Percentiles rank a stretch among this genome's conserved stretches.
phyloP scores from a whole-genome alignment of 2,113 vertebrate species.

The Prinia subflava region DNA sequence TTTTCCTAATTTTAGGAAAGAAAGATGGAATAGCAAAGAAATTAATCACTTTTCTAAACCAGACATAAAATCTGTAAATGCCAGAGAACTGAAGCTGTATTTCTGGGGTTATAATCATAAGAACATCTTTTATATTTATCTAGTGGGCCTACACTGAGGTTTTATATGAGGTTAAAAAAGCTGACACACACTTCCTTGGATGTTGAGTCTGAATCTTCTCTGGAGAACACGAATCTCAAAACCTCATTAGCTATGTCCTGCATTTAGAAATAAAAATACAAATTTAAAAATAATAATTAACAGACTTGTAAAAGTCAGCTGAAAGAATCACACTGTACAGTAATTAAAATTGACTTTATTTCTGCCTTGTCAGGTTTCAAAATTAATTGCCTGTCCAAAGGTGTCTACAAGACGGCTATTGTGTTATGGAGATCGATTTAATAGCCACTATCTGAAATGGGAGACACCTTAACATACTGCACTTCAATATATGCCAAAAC shows the following conservation, averaged over 20 bases:
- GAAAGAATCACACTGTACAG: neutral
- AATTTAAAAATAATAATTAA: neutral
- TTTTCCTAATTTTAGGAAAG: neutral
- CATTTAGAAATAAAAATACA: neutral
- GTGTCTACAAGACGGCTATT: neutral
- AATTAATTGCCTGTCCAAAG: neutral
- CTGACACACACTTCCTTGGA: neutral
- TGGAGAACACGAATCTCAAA: neutral
- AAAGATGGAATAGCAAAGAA: neutral
- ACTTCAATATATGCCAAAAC: neutral
- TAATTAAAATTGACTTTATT: neutral
- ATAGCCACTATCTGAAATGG: neutral
- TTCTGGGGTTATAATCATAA: neutral
- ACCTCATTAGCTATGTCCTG: neutral
- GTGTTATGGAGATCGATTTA: neutral
- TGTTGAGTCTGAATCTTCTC: neutral
- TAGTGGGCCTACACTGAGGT: neutral
- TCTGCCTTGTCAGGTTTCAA: neutral
- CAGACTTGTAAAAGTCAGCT: neutral
- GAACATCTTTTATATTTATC: neutral
- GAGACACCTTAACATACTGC: neutral
- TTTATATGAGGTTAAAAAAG: neutral
- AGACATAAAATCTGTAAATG: neutral
- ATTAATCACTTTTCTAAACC: neutral
- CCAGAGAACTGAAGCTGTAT: neutral